A percentile compares a stretch with the other conserved stretches of the same genome.
These are phyloP conservation scores for Enteromius paludinosus DNA, from an alignment of 2,797 vertebrate genomes.

Conservation along the genomic window DNA sequence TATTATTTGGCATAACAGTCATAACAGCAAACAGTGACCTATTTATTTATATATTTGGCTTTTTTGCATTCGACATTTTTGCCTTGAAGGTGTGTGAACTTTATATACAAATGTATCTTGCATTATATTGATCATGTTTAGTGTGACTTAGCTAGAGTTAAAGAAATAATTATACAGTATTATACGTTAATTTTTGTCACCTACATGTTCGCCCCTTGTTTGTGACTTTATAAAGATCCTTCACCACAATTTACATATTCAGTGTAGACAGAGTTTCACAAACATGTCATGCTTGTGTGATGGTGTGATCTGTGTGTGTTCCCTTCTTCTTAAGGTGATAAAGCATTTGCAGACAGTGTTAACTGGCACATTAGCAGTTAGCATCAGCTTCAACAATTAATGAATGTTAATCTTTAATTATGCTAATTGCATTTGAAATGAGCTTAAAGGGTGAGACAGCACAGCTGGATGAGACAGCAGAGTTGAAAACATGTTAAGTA, in stretches of 20 bases:
- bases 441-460: conserved; percentile 88
- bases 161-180: neutral
- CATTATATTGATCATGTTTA: neutral
- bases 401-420: conserved; percentile 99
- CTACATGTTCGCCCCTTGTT: neutral
- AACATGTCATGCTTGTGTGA: conserved; percentile 31
- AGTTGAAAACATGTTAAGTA: conserved; percentile 30
- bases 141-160: neutral
- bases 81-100: neutral
- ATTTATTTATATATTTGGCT: neutral
- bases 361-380: conserved; percentile 98
- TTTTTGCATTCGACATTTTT: neutral
- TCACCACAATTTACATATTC: conserved; percentile 8
- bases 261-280: neutral
- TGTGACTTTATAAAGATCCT: neutral
- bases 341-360: conserved; percentile 87
- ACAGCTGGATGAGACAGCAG: conserved; percentile 77
- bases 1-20: neutral
- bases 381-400: conserved; percentile 97
- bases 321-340: conserved; percentile 88
- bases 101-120: neutral
- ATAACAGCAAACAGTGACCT: neutral
- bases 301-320: conserved; percentile 26
- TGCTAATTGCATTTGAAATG: conserved; percentile 92
- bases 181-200: neutral